These are phyloP conservation scores for Clamator glandarius DNA, from an alignment of 2,797 vertebrate genomes.

Conservation along the genomic window DNA sequence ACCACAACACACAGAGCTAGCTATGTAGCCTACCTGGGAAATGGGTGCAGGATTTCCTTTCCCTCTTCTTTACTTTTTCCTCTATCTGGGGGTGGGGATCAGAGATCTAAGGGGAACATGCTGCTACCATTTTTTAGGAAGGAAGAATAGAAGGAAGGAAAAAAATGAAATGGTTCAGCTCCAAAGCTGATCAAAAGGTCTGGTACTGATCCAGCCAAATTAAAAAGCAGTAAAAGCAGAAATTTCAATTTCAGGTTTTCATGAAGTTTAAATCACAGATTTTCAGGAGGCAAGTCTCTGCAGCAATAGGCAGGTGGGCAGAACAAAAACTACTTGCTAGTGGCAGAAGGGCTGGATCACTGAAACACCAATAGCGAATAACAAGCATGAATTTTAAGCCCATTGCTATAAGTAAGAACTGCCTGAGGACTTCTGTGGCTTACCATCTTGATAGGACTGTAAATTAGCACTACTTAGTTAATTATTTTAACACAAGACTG, in stretches of 20 bases:
- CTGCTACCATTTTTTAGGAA: background rate
- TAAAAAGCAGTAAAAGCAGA: background rate
- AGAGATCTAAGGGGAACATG: background rate
- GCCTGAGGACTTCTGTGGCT: background rate
- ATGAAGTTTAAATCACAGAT: background rate
- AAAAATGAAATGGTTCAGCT: background rate
- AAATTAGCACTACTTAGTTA: background rate
- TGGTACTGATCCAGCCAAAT: background rate
- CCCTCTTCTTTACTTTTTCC: background rate
- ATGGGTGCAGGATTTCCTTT: background rate
- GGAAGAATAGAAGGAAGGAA: background rate
- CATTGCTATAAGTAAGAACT: background rate
- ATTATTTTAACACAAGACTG: background rate
- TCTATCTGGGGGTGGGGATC: background rate
- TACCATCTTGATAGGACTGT: background rate
- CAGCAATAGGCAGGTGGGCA: background rate
- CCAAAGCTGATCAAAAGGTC: background rate
- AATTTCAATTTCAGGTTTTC: background rate
- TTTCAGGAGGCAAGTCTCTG: background rate
- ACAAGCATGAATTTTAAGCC: background rate
- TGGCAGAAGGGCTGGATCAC: background rate
- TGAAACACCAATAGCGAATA: background rate
- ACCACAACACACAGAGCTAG: background rate
- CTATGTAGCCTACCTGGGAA: background rate
- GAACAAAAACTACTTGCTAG: background rate